A percentile compares a stretch with the other conserved stretches of the same genome.
phyloP scores from a whole-genome alignment of 2,888 invertebrate genomes.

The Tridacna crocea region DNA sequence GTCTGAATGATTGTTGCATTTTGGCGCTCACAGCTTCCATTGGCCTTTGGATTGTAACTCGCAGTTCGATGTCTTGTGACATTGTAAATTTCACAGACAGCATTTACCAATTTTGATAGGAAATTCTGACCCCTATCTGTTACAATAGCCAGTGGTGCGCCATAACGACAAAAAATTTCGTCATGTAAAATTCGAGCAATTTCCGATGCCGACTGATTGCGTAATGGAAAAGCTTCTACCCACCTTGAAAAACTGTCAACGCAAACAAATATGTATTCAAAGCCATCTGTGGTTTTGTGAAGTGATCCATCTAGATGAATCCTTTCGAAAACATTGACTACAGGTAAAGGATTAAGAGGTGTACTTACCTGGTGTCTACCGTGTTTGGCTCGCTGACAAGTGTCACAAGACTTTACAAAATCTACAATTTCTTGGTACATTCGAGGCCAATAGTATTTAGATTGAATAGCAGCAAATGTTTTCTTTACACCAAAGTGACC shows the following conservation, averaged over 20 bases:
- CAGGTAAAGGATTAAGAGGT: conserved; percentile 32
- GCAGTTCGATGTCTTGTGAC: conserved; percentile 40
- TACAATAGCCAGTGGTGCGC: no score
- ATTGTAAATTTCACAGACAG: not conserved
- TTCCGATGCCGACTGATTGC: conserved; percentile 41
- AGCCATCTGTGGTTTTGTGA: conserved; percentile 42
- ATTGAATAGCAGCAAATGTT: not conserved
- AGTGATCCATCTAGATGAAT: conserved; percentile 56
- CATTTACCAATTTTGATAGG: no score
- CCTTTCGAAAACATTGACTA: conserved; percentile 10
- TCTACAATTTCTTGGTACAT: conserved; percentile 45
- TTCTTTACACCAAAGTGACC: conserved; percentile 39
- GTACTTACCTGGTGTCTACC: conserved; percentile 23
- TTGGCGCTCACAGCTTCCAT: conserved; percentile 47
- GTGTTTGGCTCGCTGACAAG: conserved; percentile 45
- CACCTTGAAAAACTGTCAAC: conserved; percentile 42
- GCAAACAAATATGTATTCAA: no score
- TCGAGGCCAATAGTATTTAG: conserved; percentile 49
- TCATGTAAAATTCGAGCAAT: conserved; percentile 45
- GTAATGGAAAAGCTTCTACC: conserved; percentile 44
- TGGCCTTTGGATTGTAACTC: conserved; percentile 45
- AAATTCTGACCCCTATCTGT: no score
- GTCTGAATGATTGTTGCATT: conserved; percentile 42
- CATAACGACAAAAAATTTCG: conserved; percentile 56
- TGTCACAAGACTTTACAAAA: conserved; percentile 41